phyloP scores from a whole-genome alignment of 1,140 invertebrate species.

The Ericerus pela region DNA sequence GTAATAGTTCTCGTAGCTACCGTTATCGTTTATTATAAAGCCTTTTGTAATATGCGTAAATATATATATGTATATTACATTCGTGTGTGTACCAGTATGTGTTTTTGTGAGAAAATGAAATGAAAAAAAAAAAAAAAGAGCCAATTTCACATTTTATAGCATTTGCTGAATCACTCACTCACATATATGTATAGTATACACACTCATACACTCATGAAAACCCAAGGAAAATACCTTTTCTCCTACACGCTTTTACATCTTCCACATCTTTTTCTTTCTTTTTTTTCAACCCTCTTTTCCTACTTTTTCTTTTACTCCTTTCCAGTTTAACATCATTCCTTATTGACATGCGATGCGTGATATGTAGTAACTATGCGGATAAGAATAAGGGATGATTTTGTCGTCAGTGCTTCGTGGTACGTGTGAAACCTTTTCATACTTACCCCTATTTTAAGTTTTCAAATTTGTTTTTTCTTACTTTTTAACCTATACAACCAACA shows the following conservation, averaged over 20 bases:
- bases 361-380: slow-evolving; percentile 4
- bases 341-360: slow-evolving; percentile 11
- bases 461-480: too few relatives aligned
- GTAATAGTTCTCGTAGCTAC: neutral
- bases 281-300: neutral
- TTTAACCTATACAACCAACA: too few relatives aligned
- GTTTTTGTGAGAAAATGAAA: too few relatives aligned
- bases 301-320: neutral
- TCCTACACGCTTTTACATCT: slow-evolving; percentile 10
- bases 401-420: slow-evolving; percentile 5
- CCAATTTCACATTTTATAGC: slow-evolving; percentile 8
- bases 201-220: slow-evolving; percentile 4
- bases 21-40: slow-evolving; percentile 4
- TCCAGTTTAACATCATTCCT: slow-evolving; percentile 11
- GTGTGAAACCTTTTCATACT: too few relatives aligned
- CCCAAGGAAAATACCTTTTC: neutral
- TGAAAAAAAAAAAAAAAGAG: neutral
- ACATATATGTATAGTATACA: neutral
- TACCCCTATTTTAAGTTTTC: too few relatives aligned
- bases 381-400: slow-evolving; percentile 8
- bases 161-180: slow-evolving; percentile 5
- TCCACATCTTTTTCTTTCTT: neutral
- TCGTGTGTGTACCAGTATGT: too few relatives aligned
- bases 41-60: neutral
- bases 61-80: neutral